Evolutionary conservation across 2,113 vertebrate species (phyloP).

Genomic region (Nematolebias whitei): DNA sequence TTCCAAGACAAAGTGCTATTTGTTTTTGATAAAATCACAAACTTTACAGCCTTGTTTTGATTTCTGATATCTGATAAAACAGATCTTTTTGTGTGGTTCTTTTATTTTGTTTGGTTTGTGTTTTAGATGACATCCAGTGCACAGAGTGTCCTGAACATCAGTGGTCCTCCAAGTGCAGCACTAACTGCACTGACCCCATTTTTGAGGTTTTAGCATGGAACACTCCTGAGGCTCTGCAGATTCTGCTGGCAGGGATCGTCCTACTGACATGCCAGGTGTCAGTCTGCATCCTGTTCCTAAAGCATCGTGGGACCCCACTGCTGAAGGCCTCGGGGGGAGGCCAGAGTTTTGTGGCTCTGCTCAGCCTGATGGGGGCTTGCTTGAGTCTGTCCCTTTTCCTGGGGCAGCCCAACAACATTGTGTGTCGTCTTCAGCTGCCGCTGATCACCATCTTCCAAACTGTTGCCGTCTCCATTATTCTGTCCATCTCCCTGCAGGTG

Average conservation of each 20-base stretch:
- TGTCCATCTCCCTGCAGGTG: conserved; percentile 82
- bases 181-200: conserved; percentile 68
- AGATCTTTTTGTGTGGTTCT: background rate
- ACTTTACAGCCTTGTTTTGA: background rate
- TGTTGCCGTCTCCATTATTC: conserved; percentile 78
- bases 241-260: conserved; percentile 59
- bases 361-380: conserved; percentile 72
- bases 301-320: conserved; percentile 67
- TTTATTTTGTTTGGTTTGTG: background rate
- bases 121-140: conserved; percentile 80
- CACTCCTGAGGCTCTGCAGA: conserved; percentile 43
- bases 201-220: conserved; percentile 79
- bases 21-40: no score
- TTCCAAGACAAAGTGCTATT: no score
- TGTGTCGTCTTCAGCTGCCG: conserved; percentile 79
- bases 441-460: conserved; percentile 80
- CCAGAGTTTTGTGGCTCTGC: conserved; percentile 71
- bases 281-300: conserved; percentile 71
- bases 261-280: conserved; percentile 46
- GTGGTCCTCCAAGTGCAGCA: conserved; percentile 81
- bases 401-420: conserved; percentile 68
- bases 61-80: conserved; percentile 1
- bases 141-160: conserved; percentile 74
- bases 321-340: conserved; percentile 78
- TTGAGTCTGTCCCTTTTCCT: conserved; percentile 80